Percentiles rank a stretch among this genome's conserved stretches.
Conservation (phyloP, 2,113 vertebrate genomes). For the Cathartes aura region DNA sequence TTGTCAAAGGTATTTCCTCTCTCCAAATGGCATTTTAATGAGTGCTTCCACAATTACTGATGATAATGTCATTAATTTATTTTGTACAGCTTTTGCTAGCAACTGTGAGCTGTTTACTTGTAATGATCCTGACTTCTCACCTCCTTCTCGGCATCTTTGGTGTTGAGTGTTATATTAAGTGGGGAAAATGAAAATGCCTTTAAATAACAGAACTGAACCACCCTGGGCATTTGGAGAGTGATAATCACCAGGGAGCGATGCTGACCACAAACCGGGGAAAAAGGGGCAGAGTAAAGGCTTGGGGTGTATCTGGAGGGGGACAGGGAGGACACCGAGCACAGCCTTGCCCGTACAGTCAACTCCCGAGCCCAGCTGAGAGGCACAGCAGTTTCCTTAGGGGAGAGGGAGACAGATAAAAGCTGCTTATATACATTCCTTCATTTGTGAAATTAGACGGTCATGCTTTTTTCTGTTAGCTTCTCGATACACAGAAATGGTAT, state of each 20-base stretch:
- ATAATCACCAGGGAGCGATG: rapidly evolving
- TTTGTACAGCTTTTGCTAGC: background rate
- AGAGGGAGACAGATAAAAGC: background rate
- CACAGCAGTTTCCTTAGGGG: background rate
- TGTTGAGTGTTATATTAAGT: background rate
- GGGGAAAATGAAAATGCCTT: background rate
- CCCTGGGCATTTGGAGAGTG: background rate
- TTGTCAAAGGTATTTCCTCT: conserved; percentile 18
- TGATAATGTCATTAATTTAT: conserved; percentile 13
- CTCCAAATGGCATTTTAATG: conserved; percentile 40
- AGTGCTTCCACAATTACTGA: background rate
- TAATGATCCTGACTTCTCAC: background rate
- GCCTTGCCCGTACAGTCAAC: rapidly evolving
- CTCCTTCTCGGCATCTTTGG: background rate
- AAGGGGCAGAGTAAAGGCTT: background rate
- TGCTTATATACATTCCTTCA: background rate
- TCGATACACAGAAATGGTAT: rapidly evolving
- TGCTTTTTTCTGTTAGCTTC: background rate
- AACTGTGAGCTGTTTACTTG: background rate
- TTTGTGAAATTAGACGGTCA: rapidly evolving
- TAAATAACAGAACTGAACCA: background rate
- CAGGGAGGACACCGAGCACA: background rate
- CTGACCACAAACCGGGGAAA: rapidly evolving
- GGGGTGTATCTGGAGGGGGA: background rate
- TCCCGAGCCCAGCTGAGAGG: background rate